Conservation (phyloP, 2,113 vertebrate genomes). For the Grammomys surdaster region DNA sequence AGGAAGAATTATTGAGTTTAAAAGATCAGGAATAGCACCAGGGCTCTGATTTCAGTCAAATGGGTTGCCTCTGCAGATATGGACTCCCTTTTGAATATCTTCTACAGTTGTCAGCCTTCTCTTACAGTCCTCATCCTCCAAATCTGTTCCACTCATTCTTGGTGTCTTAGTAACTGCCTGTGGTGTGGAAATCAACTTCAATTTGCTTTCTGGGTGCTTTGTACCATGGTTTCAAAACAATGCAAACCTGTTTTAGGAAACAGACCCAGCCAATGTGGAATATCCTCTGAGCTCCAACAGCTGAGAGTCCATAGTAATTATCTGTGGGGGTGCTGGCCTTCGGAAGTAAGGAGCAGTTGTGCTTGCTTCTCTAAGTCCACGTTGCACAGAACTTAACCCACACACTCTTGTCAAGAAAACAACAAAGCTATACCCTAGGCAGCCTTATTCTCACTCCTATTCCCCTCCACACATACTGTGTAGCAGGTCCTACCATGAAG, state of each 20-base stretch:
- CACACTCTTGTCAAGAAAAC: constrained; percentile 23
- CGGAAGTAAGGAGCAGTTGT: constrained; percentile 70
- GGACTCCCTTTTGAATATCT: neutral
- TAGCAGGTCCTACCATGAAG: neutral
- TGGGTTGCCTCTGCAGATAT: neutral
- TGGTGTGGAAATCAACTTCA: constrained; percentile 76
- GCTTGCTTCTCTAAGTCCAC: constrained; percentile 41
- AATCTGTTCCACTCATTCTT: constrained; percentile 36
- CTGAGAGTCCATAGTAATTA: constrained; percentile 55
- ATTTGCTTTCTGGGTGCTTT: constrained; percentile 70
- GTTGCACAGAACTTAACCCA: neutral
- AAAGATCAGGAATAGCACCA: constrained; percentile 21
- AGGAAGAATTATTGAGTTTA: constrained; percentile 19
- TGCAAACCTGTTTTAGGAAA: constrained; percentile 74
- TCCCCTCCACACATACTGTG: neutral
- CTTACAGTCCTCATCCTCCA: neutral
- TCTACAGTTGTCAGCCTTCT: neutral
- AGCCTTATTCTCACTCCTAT: neutral
- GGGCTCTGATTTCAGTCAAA: constrained; percentile 3
- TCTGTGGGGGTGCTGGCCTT: constrained; percentile 64
- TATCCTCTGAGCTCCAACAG: constrained; percentile 72
- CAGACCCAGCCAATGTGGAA: constrained; percentile 62
- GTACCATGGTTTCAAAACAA: constrained; percentile 82
- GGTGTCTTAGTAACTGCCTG: constrained; percentile 74
- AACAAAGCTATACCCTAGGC: neutral